Evolutionary conservation across 2,888 invertebrate species (phyloP).

Genomic region (Drosophila helvetica): DNA sequence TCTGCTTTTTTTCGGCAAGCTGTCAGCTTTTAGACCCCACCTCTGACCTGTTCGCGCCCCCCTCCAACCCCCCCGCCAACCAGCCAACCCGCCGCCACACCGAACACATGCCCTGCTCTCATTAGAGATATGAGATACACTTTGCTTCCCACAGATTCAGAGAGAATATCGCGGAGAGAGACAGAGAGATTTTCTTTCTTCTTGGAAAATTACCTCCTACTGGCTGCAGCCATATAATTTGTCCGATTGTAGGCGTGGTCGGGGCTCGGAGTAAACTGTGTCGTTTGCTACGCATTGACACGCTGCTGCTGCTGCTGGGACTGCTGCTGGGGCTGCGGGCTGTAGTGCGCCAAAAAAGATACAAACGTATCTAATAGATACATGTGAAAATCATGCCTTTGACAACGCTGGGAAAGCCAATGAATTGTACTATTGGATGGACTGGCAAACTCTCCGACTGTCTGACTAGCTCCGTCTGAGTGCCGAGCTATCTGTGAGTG

Average conservation of each 20-base stretch:
- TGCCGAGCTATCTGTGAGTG: background rate
- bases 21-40: constrained; percentile 53
- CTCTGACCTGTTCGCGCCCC: background rate
- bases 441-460: constrained; percentile 5
- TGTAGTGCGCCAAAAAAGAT: constrained; percentile 38
- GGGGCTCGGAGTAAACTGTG: constrained; percentile 60
- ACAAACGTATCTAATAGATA: constrained; percentile 79
- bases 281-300: constrained; percentile 77
- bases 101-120: background rate
- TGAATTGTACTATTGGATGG: constrained; percentile 73
- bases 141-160: constrained; percentile 6
- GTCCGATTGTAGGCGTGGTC: constrained; percentile 14
- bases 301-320: constrained; percentile 38
- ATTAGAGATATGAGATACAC: background rate
- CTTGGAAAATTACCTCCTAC: constrained; percentile 25
- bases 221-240: constrained; percentile 29
- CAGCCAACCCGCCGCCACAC: too few relatives aligned
- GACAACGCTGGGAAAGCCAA: constrained; percentile 73
- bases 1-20: constrained; percentile 47
- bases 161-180: background rate
- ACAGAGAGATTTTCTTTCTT: constrained; percentile 19
- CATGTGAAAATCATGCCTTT: constrained; percentile 82
- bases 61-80: too few relatives aligned
- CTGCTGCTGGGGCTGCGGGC: background rate
- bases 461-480: background rate